phyloP scores from a whole-genome alignment of 2,113 vertebrate species.

The Astur gentilis region DNA sequence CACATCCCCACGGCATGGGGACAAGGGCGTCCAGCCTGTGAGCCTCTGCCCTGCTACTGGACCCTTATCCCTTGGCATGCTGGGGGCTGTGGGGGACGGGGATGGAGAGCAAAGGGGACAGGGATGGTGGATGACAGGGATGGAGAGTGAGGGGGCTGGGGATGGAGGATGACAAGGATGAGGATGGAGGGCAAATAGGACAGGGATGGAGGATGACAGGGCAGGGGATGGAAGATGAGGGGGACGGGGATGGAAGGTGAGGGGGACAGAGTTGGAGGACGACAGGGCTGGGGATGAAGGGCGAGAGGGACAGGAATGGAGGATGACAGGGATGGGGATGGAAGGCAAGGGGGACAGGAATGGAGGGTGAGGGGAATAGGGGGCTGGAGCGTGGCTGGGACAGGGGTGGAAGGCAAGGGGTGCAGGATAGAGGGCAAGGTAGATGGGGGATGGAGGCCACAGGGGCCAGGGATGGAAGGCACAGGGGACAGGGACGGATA shows the following conservation, averaged over 20 bases:
- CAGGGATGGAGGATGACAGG: neutral
- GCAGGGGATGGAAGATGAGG: no score
- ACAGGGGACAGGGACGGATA: neutral
- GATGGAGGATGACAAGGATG: neutral
- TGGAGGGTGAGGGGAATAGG: neutral
- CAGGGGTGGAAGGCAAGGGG: neutral
- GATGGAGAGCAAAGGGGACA: neutral
- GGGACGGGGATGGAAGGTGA: neutral
- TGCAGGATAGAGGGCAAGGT: neutral
- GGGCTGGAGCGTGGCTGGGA: neutral
- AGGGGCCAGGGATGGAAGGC: no score
- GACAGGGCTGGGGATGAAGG: neutral
- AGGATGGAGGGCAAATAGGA: neutral
- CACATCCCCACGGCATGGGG: rapidly evolving
- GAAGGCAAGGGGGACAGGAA: rapidly evolving
- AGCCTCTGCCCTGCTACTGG: neutral
- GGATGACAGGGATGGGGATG: neutral
- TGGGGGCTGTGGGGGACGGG: neutral
- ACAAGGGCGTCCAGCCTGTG: rapidly evolving
- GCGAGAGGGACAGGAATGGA: no score
- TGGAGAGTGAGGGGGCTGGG: neutral
- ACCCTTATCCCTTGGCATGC: neutral
- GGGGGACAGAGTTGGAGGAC: neutral
- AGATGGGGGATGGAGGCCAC: neutral
- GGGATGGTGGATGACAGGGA: neutral